Evolutionary conservation across 2,797 vertebrate species (phyloP), one percentile per base, ranked within the genome.

Genomic region (Yasuhikotakia modesta): DNA sequence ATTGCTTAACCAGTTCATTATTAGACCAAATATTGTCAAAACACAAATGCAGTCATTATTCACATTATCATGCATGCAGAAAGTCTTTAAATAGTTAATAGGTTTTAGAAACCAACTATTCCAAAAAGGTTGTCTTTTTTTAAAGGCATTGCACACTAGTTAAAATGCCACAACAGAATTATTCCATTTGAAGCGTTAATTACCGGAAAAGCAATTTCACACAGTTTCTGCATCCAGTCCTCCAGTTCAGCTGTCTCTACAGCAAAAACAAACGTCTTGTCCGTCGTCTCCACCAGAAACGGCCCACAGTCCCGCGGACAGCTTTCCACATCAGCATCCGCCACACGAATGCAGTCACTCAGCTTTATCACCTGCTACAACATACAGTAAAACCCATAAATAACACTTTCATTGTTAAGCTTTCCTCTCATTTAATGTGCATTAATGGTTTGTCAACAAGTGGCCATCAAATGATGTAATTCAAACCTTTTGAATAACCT

Each of bases 221-320:
- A 94, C 50, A 96, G 92, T 70, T 85, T 88, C 84, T 86, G 90
- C 0, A 93, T 92, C 96, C 97, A 99, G 61, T 87, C 87, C 0
- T 90, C 88, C 0, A 81, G 85, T 74, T 97, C 94, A 0, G 78
- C 0, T 0, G 68, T 5, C 0, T 95, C 94, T 0, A 90, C 91
- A 0, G 96, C 95, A 17, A 99, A 93, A 35, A 96, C 84, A 30
- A 90, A 95, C 0, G 90, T 88, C 70, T 95, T 94, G 39, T 97
- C 95, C 0, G 93, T 94, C 63, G 96, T 98, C 87, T 99, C 95
- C 80, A 99, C 84, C 76, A 96, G 81, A 88, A 99, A 97, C 3
- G 94, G 70, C 0, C 84, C 82, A 0, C 94, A 95, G 76, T 97
- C 96, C 66, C 79, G 86, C 45, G 96, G 97, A 39, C 93, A 92